These are phyloP conservation scores for Sarcophilus harrisii DNA, from an alignment of 2,797 vertebrate genomes.

Conservation along the genomic window DNA sequence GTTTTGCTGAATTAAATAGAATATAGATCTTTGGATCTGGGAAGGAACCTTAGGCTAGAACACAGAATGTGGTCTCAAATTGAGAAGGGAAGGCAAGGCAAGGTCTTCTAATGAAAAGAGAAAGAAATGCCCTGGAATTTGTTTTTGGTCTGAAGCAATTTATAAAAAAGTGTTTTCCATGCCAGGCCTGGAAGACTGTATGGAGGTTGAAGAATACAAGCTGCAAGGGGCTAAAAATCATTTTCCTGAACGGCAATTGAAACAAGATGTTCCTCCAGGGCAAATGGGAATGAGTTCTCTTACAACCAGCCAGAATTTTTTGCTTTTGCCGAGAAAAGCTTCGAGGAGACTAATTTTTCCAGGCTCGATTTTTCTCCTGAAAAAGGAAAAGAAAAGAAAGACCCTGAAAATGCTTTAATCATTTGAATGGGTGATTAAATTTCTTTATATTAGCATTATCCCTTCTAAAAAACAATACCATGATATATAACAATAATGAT, in stretches of 20 bases:
- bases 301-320: not conserved
- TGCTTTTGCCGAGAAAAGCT: not conserved
- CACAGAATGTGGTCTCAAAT: not conserved
- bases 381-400: not conserved
- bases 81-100: not conserved
- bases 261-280: not conserved
- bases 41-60: not conserved
- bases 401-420: not conserved
- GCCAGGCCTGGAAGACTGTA: not conserved
- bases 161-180: not conserved
- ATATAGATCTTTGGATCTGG: not conserved
- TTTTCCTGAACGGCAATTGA: not conserved
- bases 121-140: not conserved
- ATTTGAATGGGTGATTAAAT: not conserved
- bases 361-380: not conserved
- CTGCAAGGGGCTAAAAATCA: not conserved
- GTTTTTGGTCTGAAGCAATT: not conserved
- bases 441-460: not conserved
- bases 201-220: not conserved
- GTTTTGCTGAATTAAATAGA: not conserved
- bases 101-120: not conserved
- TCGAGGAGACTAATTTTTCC: not conserved
- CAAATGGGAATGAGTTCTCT: not conserved
- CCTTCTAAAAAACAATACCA: not conserved
- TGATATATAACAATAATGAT: not conserved